Evolutionary conservation across 2,797 vertebrate species (phyloP), one percentile per base, ranked within the genome.

Genomic region (Nannoperca obscura): DNA sequence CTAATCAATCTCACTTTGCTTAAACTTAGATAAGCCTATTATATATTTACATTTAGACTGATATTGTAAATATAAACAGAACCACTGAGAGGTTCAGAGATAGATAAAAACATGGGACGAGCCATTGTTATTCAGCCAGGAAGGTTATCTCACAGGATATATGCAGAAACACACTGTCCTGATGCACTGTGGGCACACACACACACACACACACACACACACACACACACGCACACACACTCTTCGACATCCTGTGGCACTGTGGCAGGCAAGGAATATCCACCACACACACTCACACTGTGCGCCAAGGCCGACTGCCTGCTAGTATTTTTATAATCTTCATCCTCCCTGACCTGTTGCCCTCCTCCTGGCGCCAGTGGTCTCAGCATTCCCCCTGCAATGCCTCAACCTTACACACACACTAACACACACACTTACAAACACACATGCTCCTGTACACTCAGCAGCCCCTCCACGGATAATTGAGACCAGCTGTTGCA

Each of bases 401-500:
- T 88, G 81, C 85, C 86, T 78, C 80, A 85, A 58, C 78, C 75
- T 68, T 76, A 71, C 72, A 74, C 73, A 77, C 83, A 75, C 80
- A 82, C 74, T 5, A 4, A 34, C 32, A 60, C 70, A 75, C 69
- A 65, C 61, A 74, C 77, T 71, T 68, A 46, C 72, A 65, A 71
- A 83, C 81, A 86, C 81, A 84, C 86, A 89, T 63, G 68, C 84
- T 91, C 84, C 90, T 85, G 87, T 90, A 91, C 77, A 80, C 91
- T 90, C 85, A 79, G 87, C 82, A 83, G 76, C 90, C 88, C 89
- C 86, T 90, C 91, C 91, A 82, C 71, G 86, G 92, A 93, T 95
- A 95, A 96, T 95, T 95, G 94, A 93, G 94, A 94, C 90, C 95
- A 96, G 95, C 95, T 96, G 95, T 94, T 95, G 95, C 93, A 95